phyloP scores from a whole-genome alignment of 2,888 invertebrate species.

The Nemurella pictetii region DNA sequence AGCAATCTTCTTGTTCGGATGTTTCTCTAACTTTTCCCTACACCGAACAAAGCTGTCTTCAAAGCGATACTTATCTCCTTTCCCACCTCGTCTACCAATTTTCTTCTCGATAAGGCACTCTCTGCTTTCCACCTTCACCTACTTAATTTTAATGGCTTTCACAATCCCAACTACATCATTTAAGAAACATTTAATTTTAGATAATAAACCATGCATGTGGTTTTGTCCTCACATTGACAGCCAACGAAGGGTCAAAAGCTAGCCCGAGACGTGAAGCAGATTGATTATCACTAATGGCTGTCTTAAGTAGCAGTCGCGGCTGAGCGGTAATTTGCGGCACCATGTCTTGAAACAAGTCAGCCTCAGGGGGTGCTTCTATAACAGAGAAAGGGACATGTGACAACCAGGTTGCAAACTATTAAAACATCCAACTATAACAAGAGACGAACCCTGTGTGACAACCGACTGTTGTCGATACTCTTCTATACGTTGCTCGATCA shows the following conservation, averaged over 20 bases:
- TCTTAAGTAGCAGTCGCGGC: slow-evolving; percentile 54
- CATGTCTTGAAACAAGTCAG: slow-evolving; percentile 56
- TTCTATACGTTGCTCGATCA: slow-evolving; percentile 65
- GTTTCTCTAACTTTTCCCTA: no score
- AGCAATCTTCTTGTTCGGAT: no score
- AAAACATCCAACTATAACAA: background rate
- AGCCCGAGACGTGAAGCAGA: background rate
- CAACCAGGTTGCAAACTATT: background rate
- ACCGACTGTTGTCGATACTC: slow-evolving; percentile 60
- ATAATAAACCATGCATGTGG: no score
- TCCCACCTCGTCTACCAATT: no score
- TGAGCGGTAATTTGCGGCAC: slow-evolving; percentile 64
- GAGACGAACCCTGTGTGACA: slow-evolving; percentile 13
- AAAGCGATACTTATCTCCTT: no score
- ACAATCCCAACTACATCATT: no score
- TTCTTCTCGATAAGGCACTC: no score
- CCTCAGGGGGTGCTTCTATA: slow-evolving; percentile 2
- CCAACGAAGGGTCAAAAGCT: slow-evolving; percentile 7
- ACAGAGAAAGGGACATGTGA: background rate
- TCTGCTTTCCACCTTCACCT: no score
- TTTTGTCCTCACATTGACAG: slow-evolving; percentile 6
- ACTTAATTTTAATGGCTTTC: no score
- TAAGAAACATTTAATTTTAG: no score
- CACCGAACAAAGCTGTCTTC: no score
- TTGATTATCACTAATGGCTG: background rate